Percentiles rank a stretch among this genome's conserved stretches.
Conservation (phyloP, 2,888 invertebrate genomes). For the Mermis nigrescens region DNA sequence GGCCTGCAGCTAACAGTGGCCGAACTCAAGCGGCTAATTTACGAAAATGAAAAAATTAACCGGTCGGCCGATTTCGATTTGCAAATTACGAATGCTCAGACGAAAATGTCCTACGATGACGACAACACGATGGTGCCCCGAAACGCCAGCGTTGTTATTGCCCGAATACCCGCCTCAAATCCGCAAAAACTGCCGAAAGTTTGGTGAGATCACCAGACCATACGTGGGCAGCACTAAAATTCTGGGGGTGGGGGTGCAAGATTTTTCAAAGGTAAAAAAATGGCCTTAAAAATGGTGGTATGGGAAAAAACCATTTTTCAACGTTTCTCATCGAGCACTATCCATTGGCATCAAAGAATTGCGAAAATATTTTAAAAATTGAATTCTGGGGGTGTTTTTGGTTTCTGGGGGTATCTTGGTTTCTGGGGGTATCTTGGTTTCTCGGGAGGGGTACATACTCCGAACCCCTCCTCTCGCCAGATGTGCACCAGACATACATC, state of each 20-base stretch:
- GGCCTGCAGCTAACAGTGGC: conserved; percentile 84
- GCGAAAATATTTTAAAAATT: too few relatives aligned
- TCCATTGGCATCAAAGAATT: too few relatives aligned
- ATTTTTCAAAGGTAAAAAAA: too few relatives aligned
- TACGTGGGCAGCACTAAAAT: too few relatives aligned
- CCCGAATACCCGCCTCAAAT: conserved; percentile 56
- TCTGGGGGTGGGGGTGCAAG: too few relatives aligned
- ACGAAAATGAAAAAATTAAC: conserved; percentile 80
- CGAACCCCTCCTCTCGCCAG: too few relatives aligned
- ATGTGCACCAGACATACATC: too few relatives aligned
- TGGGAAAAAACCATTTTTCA: background rate
- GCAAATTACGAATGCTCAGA: conserved; percentile 86
- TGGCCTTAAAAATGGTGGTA: too few relatives aligned
- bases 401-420: too few relatives aligned
- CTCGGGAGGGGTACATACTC: too few relatives aligned
- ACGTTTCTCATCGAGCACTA: background rate
- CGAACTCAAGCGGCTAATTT: conserved; percentile 80
- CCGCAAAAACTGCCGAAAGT: conserved; percentile 28
- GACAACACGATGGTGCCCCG: conserved; percentile 79
- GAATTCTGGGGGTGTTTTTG: too few relatives aligned
- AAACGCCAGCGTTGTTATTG: conserved; percentile 85
- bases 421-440: too few relatives aligned
- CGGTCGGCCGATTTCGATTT: conserved; percentile 74
- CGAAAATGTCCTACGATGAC: conserved; percentile 85
- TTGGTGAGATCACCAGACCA: conserved; percentile 18